phyloP scores from a whole-genome alignment of 2,888 invertebrate species.

The Chromoteleia sp. region DNA sequence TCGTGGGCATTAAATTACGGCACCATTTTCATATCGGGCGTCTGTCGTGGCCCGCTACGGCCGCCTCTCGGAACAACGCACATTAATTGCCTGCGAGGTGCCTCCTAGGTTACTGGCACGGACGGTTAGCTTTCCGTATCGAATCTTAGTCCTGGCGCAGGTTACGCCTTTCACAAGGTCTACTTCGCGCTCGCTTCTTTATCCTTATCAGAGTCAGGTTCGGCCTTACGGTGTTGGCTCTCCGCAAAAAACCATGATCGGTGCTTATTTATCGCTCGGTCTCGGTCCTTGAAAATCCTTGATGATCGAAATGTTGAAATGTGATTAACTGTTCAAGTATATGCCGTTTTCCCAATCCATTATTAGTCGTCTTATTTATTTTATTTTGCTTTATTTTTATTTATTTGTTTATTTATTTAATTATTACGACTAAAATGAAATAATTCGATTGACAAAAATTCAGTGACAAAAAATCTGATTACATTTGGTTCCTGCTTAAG shows the following conservation, averaged over 20 bases:
- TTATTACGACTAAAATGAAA: too few species aligned
- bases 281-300: constrained; percentile 22
- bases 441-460: too few species aligned
- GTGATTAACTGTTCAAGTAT: too few species aligned
- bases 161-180: constrained; percentile 70
- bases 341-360: too few species aligned
- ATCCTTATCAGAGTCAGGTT: constrained; percentile 41
- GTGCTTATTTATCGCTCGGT: constrained; percentile 6
- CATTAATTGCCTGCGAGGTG: constrained; percentile 61
- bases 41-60: constrained; percentile 49
- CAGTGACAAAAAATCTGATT: too few species aligned
- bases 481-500: too few species aligned
- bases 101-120: constrained; percentile 71
- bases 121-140: constrained; percentile 67
- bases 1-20: constrained; percentile 66
- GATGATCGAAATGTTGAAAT: background rate
- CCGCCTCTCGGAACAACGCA: constrained; percentile 49
- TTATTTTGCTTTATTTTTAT: too few species aligned
- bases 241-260: background rate
- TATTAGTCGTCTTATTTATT: too few species aligned
- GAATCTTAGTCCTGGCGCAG: constrained; percentile 47
- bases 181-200: constrained; percentile 45
- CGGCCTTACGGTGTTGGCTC: background rate
- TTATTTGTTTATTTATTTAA: too few species aligned
- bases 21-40: constrained; percentile 61